Evolutionary conservation across 2,797 vertebrate species (phyloP).

Genomic region (Phaenicophaeus curvirostris): DNA sequence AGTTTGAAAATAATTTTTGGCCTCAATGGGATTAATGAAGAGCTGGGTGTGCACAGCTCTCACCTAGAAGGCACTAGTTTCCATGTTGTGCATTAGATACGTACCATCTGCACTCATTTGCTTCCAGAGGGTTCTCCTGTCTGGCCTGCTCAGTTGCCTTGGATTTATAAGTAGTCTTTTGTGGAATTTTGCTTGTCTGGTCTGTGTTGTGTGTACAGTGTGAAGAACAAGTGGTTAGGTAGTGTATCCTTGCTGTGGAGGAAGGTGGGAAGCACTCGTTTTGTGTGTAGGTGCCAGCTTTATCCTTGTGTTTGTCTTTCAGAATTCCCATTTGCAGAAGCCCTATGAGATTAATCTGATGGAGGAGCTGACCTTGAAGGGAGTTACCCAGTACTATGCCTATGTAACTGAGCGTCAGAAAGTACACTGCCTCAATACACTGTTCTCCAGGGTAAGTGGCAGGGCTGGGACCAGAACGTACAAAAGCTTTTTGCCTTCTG

Average conservation of each 20-base stretch:
- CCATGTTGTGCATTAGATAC: accelerated
- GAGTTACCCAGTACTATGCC: conserved; percentile 99
- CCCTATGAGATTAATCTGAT: conserved; percentile 99
- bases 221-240: neutral
- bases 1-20: neutral
- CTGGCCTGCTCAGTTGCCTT: neutral
- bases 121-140: neutral
- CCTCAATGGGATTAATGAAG: accelerated
- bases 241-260: neutral
- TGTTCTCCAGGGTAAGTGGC: conserved; percentile 93
- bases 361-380: conserved; percentile 99
- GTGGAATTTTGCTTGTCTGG: neutral
- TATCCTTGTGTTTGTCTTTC: conserved; percentile 10
- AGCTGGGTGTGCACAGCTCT: neutral
- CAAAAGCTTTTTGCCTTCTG: neutral
- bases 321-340: conserved; percentile 97
- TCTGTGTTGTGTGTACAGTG: neutral
- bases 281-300: neutral
- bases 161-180: neutral
- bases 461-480: neutral
- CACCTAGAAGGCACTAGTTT: neutral
- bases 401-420: conserved; percentile 99
- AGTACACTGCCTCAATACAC: conserved; percentile 98
- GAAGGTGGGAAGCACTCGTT: neutral
- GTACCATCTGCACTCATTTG: neutral